A percentile compares a stretch with the other conserved stretches of the same genome.
phyloP scores from a whole-genome alignment of 1,140 invertebrate genomes.

The Zaprionus tsacasi region DNA sequence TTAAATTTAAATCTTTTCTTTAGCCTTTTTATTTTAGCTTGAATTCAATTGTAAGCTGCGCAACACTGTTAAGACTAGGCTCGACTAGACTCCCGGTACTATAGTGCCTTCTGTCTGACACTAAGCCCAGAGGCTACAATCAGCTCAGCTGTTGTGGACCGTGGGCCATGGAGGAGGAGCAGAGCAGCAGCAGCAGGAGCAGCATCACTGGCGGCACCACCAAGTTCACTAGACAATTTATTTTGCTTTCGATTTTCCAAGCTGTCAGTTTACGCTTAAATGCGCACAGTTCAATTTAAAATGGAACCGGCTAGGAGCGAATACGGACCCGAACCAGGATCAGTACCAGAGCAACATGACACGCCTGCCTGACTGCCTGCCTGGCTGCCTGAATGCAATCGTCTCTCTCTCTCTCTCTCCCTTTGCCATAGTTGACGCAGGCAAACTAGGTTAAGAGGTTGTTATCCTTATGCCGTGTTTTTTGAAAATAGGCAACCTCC shows the following conservation, averaged over 20 bases:
- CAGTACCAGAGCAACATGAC: conserved; percentile 41
- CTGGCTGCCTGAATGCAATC: conserved; percentile 36
- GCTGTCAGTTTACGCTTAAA: conserved; percentile 83
- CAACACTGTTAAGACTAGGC: background rate
- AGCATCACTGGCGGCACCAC: conserved; percentile 40
- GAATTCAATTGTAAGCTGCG: background rate
- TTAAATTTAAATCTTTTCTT: background rate
- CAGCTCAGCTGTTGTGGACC: conserved; percentile 70
- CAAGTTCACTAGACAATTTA: conserved; percentile 83
- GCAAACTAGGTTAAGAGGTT: conserved; percentile 82
- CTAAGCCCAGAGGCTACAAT: conserved; percentile 78
- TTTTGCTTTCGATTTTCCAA: conserved; percentile 83
- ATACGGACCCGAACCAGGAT: conserved; percentile 32
- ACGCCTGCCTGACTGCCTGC: conserved; percentile 29
- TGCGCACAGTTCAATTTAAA: conserved; percentile 83
- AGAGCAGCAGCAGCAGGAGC: background rate
- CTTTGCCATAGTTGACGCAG: conserved; percentile 37
- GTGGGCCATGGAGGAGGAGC: background rate
- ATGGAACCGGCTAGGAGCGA: conserved; percentile 47
- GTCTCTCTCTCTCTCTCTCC: conserved; percentile 22
- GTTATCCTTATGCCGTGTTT: conserved; percentile 80
- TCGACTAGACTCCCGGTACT: background rate
- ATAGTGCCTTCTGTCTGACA: conserved; percentile 54
- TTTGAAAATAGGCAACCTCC: conserved; percentile 77
- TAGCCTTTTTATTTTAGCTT: background rate